Evolutionary conservation across 2,113 vertebrate species (phyloP).

Genomic region (Dolichallabes microphthalmus): DNA sequence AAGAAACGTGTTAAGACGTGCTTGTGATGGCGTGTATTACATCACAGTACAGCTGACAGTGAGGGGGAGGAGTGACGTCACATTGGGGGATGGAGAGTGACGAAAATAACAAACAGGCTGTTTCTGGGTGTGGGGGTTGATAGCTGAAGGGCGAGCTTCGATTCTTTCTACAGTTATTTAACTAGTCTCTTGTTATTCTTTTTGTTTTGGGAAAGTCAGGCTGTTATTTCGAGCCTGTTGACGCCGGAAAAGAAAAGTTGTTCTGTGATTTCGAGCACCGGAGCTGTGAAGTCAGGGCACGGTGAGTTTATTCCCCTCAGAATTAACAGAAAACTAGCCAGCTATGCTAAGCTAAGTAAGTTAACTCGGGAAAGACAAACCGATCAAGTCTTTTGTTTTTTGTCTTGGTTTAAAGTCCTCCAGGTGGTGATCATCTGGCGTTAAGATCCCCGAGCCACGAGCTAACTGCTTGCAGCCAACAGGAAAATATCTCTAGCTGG

Average conservation of each 20-base stretch:
- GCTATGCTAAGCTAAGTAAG: slow-evolving; percentile 1
- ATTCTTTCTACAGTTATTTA: background rate
- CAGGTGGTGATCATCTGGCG: background rate
- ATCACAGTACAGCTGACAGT: slow-evolving; percentile 44
- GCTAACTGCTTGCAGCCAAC: background rate
- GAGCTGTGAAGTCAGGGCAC: slow-evolving; percentile 18
- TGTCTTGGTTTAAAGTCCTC: background rate
- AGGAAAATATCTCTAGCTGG: background rate
- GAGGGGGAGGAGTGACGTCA: slow-evolving; percentile 29
- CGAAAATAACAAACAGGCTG: slow-evolving; percentile 55
- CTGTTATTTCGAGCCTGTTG: background rate
- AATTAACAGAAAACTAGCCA: slow-evolving; percentile 19
- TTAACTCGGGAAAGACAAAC: background rate
- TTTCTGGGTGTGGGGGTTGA: slow-evolving; percentile 50
- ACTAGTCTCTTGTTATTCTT: background rate
- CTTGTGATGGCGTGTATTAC: slow-evolving; percentile 31
- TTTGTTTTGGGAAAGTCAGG: background rate
- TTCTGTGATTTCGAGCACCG: background rate
- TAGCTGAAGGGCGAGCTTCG: slow-evolving; percentile 15
- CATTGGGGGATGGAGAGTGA: slow-evolving; percentile 38
- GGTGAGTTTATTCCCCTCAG: slow-evolving; percentile 25
- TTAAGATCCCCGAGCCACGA: background rate
- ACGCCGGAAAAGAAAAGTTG: background rate
- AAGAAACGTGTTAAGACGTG: background rate
- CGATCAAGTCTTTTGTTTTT: background rate